These are phyloP conservation scores for Lepidiolamprologus cunningtoni DNA, from an alignment of 2,113 vertebrate genomes.

Conservation along the genomic window DNA sequence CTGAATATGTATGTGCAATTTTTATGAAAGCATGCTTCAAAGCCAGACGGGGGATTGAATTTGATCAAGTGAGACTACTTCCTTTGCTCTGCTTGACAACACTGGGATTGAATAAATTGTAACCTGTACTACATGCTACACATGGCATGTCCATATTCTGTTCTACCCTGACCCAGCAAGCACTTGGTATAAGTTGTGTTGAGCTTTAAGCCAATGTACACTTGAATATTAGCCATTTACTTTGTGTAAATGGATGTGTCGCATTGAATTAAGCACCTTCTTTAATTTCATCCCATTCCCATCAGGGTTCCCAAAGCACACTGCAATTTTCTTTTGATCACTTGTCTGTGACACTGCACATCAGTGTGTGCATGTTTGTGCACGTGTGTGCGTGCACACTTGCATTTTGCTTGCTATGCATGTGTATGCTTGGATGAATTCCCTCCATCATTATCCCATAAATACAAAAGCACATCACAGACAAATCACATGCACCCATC, in stretches of 20 bases:
- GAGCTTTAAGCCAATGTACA: constrained; percentile 23
- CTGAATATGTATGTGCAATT: constrained; percentile 31
- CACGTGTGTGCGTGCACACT: not conserved
- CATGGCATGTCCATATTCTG: not conserved
- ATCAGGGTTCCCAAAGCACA: constrained; percentile 32
- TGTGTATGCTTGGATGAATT: not conserved
- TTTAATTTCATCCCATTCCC: constrained; percentile 38
- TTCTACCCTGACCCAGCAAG: not conserved
- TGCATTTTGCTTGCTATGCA: not conserved
- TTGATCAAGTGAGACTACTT: constrained; percentile 21
- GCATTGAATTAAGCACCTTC: constrained; percentile 41
- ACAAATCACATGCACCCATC: not conserved
- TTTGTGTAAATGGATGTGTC: constrained; percentile 54
- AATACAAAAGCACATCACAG: constrained; percentile 1
- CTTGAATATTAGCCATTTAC: constrained; percentile 43
- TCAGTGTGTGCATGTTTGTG: not conserved
- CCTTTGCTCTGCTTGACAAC: not conserved
- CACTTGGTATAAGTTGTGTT: not conserved
- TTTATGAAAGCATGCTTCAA: constrained; percentile 27
- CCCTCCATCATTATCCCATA: not conserved
- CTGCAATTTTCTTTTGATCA: constrained; percentile 38
- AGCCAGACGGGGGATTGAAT: constrained; percentile 4
- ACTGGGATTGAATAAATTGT: not conserved
- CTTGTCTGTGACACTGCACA: constrained; percentile 21
- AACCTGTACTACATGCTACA: not conserved